Percentiles rank a stretch among this genome's conserved stretches.
Evolutionary conservation across 2,888 invertebrate species (phyloP).

Genomic region (Ephialtes manifestator): DNA sequence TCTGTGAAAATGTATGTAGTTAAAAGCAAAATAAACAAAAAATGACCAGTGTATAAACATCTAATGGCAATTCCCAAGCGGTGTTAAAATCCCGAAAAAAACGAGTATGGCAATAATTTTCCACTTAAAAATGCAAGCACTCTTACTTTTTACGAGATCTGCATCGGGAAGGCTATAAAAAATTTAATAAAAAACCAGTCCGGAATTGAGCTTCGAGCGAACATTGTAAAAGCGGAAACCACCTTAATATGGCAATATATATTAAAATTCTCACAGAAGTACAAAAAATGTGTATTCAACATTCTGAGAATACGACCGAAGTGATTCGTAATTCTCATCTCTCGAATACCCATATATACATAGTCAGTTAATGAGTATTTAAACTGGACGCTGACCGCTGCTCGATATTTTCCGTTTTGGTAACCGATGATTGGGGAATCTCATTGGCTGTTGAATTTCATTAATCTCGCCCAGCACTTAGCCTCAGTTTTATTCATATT

Average conservation of each 20-base stretch:
- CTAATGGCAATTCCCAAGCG: too few species aligned
- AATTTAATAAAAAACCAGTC: slow-evolving; percentile 3
- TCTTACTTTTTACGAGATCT: not conserved
- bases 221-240: not conserved
- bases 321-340: not conserved
- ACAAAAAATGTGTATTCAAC: not conserved
- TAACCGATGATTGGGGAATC: not conserved
- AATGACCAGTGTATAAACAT: too few species aligned
- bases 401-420: not conserved
- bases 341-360: not conserved
- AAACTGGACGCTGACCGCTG: not conserved
- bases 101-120: too few species aligned
- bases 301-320: not conserved
- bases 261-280: not conserved
- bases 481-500: not conserved
- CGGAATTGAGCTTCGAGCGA: not conserved
- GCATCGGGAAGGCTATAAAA: not conserved
- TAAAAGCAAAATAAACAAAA: too few species aligned
- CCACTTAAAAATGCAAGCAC: not conserved
- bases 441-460: not conserved
- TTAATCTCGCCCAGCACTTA: not conserved
- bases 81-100: too few species aligned
- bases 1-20: too few species aligned
- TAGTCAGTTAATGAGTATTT: not conserved
- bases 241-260: not conserved